Conservation (phyloP, 2,113 vertebrate genomes). For the Eulemur macaco region DNA sequence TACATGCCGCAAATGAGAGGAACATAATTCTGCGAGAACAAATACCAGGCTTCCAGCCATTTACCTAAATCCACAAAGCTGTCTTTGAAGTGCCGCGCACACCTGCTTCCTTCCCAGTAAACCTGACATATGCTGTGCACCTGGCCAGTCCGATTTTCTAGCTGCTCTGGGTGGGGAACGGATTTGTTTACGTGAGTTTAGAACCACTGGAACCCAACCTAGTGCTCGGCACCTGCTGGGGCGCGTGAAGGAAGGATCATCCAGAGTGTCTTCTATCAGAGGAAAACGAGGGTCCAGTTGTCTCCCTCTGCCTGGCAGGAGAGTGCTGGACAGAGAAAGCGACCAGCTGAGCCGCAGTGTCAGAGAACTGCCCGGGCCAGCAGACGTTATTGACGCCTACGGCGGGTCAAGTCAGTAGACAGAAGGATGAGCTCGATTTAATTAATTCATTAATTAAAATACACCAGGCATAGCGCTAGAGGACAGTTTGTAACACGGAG, state of each 20-base stretch:
- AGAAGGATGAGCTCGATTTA: fast-evolving
- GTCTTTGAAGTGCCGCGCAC: fast-evolving
- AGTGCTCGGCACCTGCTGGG: background rate
- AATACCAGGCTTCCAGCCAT: background rate
- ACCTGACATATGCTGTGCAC: background rate
- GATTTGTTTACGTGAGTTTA: fast-evolving
- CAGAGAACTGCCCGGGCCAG: background rate
- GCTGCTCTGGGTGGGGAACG: fast-evolving
- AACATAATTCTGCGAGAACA: background rate
- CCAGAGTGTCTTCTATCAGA: background rate
- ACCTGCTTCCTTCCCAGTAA: background rate
- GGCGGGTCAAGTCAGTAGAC: too few species aligned
- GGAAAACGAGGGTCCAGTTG: background rate
- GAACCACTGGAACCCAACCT: background rate
- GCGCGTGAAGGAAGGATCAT: fast-evolving
- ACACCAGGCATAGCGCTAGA: too few species aligned
- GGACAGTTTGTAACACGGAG: fast-evolving
- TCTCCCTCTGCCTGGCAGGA: background rate
- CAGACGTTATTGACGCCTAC: fast-evolving
- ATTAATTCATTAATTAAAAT: background rate
- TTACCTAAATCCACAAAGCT: background rate
- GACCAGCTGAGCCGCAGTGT: fast-evolving
- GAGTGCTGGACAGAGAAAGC: too few species aligned
- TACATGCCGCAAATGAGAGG: background rate
- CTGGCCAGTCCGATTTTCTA: fast-evolving